Percentiles rank a stretch among this genome's conserved stretches.
These are phyloP conservation scores for Apocheima hispidaria DNA, from an alignment of 2,888 invertebrate species.

Conservation along the genomic window DNA sequence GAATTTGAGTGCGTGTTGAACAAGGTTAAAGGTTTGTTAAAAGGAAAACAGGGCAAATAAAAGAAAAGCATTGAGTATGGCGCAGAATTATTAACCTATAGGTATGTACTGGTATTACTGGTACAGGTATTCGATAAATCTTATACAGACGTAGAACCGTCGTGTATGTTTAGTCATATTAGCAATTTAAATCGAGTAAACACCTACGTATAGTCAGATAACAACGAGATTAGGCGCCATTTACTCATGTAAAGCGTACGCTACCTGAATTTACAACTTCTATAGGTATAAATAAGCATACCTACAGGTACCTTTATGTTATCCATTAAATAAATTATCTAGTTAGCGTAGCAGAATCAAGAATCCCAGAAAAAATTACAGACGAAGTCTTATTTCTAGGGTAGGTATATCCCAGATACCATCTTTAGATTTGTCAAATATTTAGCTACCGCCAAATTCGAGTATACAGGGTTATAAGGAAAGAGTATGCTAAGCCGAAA, in stretches of 20 bases:
- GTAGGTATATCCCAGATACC: neutral
- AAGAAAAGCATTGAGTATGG: neutral
- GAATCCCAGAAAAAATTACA: no score
- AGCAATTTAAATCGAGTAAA: no score
- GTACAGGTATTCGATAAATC: no score
- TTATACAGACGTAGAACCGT: no score
- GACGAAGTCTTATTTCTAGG: no score
- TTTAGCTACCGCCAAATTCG: neutral
- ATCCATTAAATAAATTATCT: neutral
- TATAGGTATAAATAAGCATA: neutral
- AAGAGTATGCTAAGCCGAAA: no score
- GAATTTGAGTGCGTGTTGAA: slow-evolving; percentile 18
- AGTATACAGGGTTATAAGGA: neutral
- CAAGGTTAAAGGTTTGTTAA: slow-evolving; percentile 9
- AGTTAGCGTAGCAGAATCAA: slow-evolving; percentile 1
- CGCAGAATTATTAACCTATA: no score
- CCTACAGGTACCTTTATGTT: neutral
- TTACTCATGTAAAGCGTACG: neutral
- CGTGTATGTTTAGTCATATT: no score
- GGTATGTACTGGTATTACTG: no score
- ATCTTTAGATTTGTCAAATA: neutral
- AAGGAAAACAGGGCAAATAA: neutral
- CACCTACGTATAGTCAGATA: no score
- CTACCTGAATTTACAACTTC: neutral
- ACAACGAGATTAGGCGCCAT: no score